phyloP scores from a whole-genome alignment of 1,140 invertebrate genomes.

The Triops longicaudatus region DNA sequence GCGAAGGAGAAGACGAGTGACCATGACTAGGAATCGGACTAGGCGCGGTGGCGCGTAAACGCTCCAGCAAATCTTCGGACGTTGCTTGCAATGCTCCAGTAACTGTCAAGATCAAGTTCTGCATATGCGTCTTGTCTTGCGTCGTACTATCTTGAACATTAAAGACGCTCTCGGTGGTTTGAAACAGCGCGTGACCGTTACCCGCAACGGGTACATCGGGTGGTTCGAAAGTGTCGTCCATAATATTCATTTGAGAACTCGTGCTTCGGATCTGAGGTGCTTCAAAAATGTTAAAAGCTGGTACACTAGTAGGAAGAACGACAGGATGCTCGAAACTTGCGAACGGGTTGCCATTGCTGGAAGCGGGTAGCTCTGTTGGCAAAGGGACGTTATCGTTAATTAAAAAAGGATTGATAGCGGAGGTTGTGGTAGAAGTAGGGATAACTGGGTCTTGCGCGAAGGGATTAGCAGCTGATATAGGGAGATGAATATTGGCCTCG shows the following conservation, averaged over 20 bases:
- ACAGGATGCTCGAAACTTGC: neutral
- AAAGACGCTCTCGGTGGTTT: constrained; percentile 27
- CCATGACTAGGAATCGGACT: constrained; percentile 34
- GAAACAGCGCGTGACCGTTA: neutral
- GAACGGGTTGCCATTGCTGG: constrained; percentile 24
- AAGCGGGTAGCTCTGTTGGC: neutral
- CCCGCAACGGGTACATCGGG: neutral
- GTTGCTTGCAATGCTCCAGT: constrained; percentile 81
- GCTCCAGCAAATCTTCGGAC: constrained; percentile 68
- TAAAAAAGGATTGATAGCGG: constrained; percentile 24
- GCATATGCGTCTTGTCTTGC: constrained; percentile 56
- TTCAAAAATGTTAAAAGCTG: constrained; percentile 17
- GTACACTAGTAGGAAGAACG: neutral
- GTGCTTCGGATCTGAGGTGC: neutral
- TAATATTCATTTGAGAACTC: neutral
- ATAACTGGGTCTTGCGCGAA: constrained; percentile 42
- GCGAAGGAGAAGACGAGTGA: constrained; percentile 29
- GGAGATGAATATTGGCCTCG: constrained; percentile 36
- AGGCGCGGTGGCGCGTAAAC: constrained; percentile 59
- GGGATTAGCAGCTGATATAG: constrained; percentile 40
- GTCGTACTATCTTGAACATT: constrained; percentile 42
- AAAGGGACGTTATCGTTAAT: constrained; percentile 17
- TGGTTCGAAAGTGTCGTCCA: neutral
- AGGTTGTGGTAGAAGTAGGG: constrained; percentile 30
- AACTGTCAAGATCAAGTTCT: constrained; percentile 73